Conservation (phyloP, 2,113 vertebrate species). For the Perca fluviatilis region DNA sequence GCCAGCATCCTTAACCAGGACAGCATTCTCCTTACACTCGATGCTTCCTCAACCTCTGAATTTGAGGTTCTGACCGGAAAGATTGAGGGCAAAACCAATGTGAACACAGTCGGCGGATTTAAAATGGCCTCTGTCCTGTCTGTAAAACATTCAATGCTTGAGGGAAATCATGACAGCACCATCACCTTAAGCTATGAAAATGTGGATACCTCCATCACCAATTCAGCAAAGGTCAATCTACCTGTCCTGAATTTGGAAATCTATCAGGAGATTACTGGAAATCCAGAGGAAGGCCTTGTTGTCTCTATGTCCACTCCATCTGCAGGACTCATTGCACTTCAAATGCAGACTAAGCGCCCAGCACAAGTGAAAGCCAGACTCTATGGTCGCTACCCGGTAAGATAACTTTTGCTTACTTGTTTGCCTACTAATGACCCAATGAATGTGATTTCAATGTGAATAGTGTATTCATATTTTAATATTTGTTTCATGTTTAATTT, state of each 20-base stretch:
- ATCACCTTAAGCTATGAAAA: constrained; percentile 83
- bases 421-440: neutral
- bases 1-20: constrained; percentile 89
- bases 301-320: constrained; percentile 84
- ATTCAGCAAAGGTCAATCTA: constrained; percentile 79
- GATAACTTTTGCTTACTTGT: constrained; percentile 38
- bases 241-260: constrained; percentile 82
- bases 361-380: constrained; percentile 77
- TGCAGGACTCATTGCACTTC: constrained; percentile 84
- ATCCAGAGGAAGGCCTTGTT: constrained; percentile 71
- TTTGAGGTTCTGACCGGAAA: constrained; percentile 86
- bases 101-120: constrained; percentile 85
- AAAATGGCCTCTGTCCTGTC: constrained; percentile 87
- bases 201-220: constrained; percentile 84
- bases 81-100: constrained; percentile 85
- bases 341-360: constrained; percentile 66
- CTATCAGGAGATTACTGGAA: constrained; percentile 88
- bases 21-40: constrained; percentile 85
- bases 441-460: neutral
- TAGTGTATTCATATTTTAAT: constrained; percentile 6
- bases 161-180: constrained; percentile 88
- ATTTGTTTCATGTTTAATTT: constrained; percentile 23
- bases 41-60: constrained; percentile 86
- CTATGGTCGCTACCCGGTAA: constrained; percentile 87
- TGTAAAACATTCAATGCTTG: constrained; percentile 82